phyloP scores from a whole-genome alignment of 2,113 vertebrate species.

The Neopipo cinnamomea region DNA sequence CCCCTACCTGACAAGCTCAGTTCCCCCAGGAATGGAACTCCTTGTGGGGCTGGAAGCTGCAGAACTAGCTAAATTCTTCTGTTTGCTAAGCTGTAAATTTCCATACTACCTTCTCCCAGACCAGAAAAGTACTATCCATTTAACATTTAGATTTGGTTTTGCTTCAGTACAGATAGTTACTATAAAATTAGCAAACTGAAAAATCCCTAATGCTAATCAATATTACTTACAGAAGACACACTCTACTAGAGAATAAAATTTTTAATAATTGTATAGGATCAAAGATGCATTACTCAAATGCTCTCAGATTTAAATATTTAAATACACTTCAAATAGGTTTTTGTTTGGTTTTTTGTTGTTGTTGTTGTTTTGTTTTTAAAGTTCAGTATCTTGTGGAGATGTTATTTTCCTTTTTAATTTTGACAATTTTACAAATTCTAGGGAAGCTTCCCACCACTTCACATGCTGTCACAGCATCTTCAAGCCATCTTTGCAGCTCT shows the following conservation, averaged over 20 bases:
- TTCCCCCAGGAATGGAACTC: background rate
- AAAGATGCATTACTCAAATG: background rate
- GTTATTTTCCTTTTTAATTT: slow-evolving; percentile 3
- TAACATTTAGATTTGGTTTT: background rate
- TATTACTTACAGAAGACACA: background rate
- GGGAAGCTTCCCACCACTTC: slow-evolving; percentile 30
- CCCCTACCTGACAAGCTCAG: background rate
- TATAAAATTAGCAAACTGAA: background rate
- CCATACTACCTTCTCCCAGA: background rate
- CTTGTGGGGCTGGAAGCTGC: background rate
- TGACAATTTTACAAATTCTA: background rate
- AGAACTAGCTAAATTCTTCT: background rate
- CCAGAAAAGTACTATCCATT: background rate
- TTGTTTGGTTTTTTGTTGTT: background rate
- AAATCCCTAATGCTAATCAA: background rate
- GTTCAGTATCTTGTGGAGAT: slow-evolving; percentile 7
- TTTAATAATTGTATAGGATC: background rate
- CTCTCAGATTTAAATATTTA: background rate
- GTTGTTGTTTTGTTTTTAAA: background rate
- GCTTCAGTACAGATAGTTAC: background rate
- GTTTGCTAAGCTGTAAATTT: background rate
- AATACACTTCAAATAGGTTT: background rate
- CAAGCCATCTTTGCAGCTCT: slow-evolving; percentile 24
- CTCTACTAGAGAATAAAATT: background rate
- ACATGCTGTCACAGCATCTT: slow-evolving; percentile 23